Conservation (phyloP, 2,797 vertebrate species). For the Threskiornis aethiopicus region DNA sequence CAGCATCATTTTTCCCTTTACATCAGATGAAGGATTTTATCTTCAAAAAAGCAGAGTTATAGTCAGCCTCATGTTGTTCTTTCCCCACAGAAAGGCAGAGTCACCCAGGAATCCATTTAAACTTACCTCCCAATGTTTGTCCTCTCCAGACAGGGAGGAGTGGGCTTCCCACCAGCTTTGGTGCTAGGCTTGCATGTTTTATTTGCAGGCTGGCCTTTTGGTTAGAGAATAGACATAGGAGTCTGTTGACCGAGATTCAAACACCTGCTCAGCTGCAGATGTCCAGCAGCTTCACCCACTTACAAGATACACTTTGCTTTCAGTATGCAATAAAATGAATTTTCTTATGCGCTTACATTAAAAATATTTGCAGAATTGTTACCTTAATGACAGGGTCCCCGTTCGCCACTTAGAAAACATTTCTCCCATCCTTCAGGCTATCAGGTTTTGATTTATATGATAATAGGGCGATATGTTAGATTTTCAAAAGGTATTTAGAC, state of each 20-base stretch:
- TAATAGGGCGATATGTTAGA: neutral
- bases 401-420: neutral
- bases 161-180: neutral
- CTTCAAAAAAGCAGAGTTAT: neutral
- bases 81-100: neutral
- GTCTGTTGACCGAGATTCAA: neutral
- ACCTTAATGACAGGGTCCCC: neutral
- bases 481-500: neutral
- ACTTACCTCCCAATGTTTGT: fast-evolving
- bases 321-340: neutral
- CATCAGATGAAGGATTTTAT: neutral
- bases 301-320: neutral
- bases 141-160: neutral
- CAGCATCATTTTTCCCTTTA: neutral
- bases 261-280: neutral
- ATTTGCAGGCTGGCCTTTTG: neutral
- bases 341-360: neutral
- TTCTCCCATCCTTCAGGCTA: neutral
- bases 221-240: neutral
- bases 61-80: neutral
- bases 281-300: neutral
- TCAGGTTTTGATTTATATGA: neutral
- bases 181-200: neutral
- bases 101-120: neutral
- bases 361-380: neutral